Conservation (phyloP, 2,113 vertebrate species). For the Erythrocercus mccallii region DNA sequence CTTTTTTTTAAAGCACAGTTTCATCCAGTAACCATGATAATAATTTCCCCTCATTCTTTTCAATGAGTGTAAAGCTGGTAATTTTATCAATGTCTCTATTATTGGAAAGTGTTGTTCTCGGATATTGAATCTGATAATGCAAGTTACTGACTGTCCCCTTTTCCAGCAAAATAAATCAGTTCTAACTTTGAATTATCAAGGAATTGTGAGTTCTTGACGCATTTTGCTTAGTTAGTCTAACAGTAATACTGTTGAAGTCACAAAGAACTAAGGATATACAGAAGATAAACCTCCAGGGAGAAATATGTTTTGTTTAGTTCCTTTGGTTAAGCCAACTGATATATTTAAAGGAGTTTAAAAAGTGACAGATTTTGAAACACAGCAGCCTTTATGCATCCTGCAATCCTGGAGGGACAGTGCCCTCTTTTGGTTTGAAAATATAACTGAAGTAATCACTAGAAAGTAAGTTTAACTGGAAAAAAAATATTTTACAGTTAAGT, state of each 20-base stretch:
- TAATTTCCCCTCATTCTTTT: neutral
- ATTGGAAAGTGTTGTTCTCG: neutral
- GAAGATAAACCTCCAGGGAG: neutral
- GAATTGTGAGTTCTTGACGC: neutral
- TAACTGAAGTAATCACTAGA: neutral
- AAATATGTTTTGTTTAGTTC: neutral
- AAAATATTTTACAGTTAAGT: neutral
- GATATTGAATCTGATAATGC: neutral
- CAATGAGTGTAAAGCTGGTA: rapidly evolving
- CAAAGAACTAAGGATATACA: neutral
- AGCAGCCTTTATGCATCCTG: neutral
- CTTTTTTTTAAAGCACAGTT: neutral
- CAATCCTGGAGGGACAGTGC: neutral
- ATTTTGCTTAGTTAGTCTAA: neutral
- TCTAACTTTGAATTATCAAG: neutral
- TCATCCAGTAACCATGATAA: neutral
- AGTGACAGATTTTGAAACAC: neutral
- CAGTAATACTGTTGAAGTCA: neutral
- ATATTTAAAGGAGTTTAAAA: neutral
- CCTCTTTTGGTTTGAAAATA: slow-evolving; percentile 48
- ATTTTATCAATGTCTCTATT: neutral
- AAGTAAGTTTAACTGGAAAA: neutral
- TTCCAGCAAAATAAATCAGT: neutral
- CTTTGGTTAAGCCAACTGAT: neutral
- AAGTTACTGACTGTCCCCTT: neutral